Evolutionary conservation across 2,888 invertebrate species (phyloP), one percentile per base, ranked within the genome.

Genomic region (Galerucella calmariensis): DNA sequence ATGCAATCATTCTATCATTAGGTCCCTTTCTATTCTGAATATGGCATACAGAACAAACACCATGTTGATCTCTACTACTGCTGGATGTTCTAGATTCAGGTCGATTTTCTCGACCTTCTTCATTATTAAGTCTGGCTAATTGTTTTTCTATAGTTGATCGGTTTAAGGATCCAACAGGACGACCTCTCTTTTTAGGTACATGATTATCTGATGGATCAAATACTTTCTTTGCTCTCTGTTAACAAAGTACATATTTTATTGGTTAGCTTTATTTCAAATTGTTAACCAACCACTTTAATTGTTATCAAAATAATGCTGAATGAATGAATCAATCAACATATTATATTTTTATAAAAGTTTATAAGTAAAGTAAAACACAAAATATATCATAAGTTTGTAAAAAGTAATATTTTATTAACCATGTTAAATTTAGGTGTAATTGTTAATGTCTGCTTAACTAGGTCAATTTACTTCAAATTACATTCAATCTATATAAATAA

Each of bases 191-290:
- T 83, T 92, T 91, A 11, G 95, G 94, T 53, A 94, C 88, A 86
- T 94, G 94, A 79, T 93, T 93, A 82, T 95, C 95, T 0, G 95
- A 95, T 2, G 95, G 95, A 87, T 95, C 95, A 84, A 95, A 95
- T 0, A 95, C 95, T 85, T 94, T 94, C 84, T 94, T 95, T 0
- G 94, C 95, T 89, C 94, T 92, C 92, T 91, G 35, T 35, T 35
- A 27, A 66, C 44, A 44, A 35, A 53, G 41, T 16, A 56, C 63
- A 44, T 16, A 46, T 56, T 20, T 10, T 1, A 2, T 16, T 56
- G 16, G n/a, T 51, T 35, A 35, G 35, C 35, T 35, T 41, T 41
- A 41, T 8, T 41, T 41, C 35, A 48, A 48, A 48, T 48, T 48
- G 14, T 48, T 4, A 14, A 2, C 3, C 48, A 48, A 48, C 11